A percentile compares a stretch with the other conserved stretches of the same genome.
phyloP scores from a whole-genome alignment of 1,140 invertebrate species.

The Zaprionus davidi region DNA sequence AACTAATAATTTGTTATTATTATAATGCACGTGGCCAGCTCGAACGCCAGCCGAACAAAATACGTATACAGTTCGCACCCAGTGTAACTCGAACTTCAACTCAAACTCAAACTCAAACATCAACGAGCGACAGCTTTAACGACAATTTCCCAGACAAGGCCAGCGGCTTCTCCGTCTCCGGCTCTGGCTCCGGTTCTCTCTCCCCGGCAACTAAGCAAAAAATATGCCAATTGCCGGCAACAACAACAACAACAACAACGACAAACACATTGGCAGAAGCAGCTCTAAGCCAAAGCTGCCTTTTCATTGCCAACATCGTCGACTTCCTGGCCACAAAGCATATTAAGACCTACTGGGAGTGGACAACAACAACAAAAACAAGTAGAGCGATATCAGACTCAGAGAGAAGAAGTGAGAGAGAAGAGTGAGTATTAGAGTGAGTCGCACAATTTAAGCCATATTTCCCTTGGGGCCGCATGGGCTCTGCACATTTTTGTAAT shows the following conservation, averaged over 20 bases:
- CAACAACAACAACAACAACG: background rate
- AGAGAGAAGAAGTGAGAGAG: slow-evolving; percentile 21
- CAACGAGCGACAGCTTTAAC: slow-evolving; percentile 32
- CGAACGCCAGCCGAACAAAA: slow-evolving; percentile 23
- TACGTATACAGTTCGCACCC: slow-evolving; percentile 31
- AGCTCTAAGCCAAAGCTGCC: slow-evolving; percentile 44
- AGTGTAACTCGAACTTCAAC: slow-evolving; percentile 34
- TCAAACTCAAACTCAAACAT: slow-evolving; percentile 14
- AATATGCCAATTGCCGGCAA: slow-evolving; percentile 52
- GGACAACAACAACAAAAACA: slow-evolving; percentile 16
- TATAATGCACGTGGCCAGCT: slow-evolving; percentile 74
- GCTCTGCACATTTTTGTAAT: slow-evolving; percentile 25
- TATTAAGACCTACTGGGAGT: slow-evolving; percentile 23
- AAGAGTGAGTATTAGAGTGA: slow-evolving; percentile 43
- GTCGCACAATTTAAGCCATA: slow-evolving; percentile 53
- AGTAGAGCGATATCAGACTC: background rate
- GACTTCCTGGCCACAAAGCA: slow-evolving; percentile 52
- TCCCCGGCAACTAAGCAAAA: slow-evolving; percentile 13
- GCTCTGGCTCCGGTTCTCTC: background rate
- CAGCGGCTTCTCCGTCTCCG: slow-evolving; percentile 3
- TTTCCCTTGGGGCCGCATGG: slow-evolving; percentile 31
- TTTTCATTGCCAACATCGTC: slow-evolving; percentile 53
- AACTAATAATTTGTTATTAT: slow-evolving; percentile 83
- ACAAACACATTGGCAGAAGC: slow-evolving; percentile 13
- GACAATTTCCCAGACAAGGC: slow-evolving; percentile 34